These are phyloP conservation scores for Craniophora ligustri DNA, from an alignment of 2,888 invertebrate genomes.

Conservation along the genomic window DNA sequence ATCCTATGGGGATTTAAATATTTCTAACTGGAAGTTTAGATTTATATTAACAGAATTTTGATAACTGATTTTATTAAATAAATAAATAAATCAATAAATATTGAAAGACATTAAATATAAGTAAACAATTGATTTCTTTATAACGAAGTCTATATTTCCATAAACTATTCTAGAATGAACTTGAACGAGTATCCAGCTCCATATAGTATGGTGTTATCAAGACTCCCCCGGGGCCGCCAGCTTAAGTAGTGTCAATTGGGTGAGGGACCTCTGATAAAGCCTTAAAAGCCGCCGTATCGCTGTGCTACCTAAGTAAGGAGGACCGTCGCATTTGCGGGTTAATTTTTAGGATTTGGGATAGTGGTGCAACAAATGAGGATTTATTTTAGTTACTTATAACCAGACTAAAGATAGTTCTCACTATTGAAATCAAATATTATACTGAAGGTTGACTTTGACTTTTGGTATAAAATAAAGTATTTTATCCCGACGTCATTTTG, in stretches of 20 bases:
- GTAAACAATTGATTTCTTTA: too few relatives aligned
- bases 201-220: constrained; percentile 33
- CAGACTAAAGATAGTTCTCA: too few relatives aligned
- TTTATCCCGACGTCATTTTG: too few relatives aligned
- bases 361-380: not conserved
- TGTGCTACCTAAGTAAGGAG: constrained; percentile 17
- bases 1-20: not conserved
- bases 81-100: too few relatives aligned
- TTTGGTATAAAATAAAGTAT: too few relatives aligned
- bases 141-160: too few relatives aligned
- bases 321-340: constrained; percentile 1
- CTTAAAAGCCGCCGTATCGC: constrained; percentile 49
- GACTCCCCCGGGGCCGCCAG: constrained; percentile 32
- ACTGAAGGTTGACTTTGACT: too few relatives aligned
- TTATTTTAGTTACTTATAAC: not conserved
- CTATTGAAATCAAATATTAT: too few relatives aligned
- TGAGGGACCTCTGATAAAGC: constrained; percentile 34
- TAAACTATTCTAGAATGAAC: constrained; percentile 5
- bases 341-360: not conserved
- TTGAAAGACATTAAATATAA: too few relatives aligned
- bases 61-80: too few relatives aligned
- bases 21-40: too few relatives aligned
- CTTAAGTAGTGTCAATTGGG: constrained; percentile 50
- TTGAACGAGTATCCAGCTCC: not conserved
- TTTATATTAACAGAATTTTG: too few relatives aligned